Percentiles rank a stretch among this genome's conserved stretches.
phyloP scores from a whole-genome alignment of 2,888 invertebrate genomes.

The Drosophila diplacantha region DNA sequence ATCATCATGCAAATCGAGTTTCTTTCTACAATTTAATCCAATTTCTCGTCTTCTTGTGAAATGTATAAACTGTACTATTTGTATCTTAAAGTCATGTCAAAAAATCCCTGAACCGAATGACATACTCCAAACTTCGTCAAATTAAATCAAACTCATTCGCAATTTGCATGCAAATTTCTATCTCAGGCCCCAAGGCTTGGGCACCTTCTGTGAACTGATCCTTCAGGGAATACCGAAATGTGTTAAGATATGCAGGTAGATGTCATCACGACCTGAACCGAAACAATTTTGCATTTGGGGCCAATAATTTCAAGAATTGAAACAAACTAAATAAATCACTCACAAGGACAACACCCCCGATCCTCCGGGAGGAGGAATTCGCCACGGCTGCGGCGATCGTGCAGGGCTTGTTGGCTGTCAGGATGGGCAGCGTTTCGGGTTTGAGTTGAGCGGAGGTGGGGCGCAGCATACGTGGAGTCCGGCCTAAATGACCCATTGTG shows the following conservation, averaged over 20 bases:
- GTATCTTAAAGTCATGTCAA: too few relatives aligned
- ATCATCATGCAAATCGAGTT: neutral
- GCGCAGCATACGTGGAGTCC: conserved; percentile 9
- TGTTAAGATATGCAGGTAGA: conserved; percentile 73
- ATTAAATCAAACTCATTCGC: neutral
- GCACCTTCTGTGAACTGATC: conserved; percentile 56
- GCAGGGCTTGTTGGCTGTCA: conserved; percentile 75
- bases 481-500: conserved; percentile 69
- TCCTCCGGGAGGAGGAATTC: conserved; percentile 4
- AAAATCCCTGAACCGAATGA: too few relatives aligned
- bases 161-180: conserved; percentile 28
- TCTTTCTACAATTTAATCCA: neutral
- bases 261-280: conserved; percentile 57
- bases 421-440: conserved; percentile 62
- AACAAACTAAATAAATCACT: conserved; percentile 75
- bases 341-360: conserved; percentile 50
- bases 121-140: conserved; percentile 3
- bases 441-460: conserved; percentile 33
- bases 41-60: too few relatives aligned
- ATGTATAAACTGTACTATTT: too few relatives aligned
- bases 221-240: conserved; percentile 67
- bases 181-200: conserved; percentile 3
- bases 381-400: conserved; percentile 53
- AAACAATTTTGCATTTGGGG: conserved; percentile 44
- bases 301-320: conserved; percentile 74